Conservation (phyloP, 2,797 vertebrate genomes). For the Coregonus ussuriensis region DNA sequence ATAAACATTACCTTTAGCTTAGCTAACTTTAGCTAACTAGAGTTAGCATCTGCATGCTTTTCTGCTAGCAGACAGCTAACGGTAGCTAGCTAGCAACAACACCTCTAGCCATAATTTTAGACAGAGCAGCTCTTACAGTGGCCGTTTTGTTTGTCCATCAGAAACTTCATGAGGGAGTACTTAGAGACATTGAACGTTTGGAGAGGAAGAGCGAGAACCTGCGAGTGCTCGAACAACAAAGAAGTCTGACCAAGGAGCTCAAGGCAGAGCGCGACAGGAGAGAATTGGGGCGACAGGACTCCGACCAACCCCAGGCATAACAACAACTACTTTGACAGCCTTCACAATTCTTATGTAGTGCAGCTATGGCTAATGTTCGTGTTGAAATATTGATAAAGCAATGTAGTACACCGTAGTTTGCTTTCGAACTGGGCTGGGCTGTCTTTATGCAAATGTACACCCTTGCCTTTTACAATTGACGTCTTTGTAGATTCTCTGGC, state of each 20-base stretch:
- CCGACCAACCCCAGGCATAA: conserved; percentile 13
- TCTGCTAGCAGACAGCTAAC: neutral
- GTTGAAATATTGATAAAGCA: neutral
- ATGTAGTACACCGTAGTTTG: neutral
- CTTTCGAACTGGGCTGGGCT: neutral
- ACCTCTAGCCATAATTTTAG: neutral
- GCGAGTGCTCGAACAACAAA: conserved; percentile 85
- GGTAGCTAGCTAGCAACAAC: neutral
- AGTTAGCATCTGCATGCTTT: neutral
- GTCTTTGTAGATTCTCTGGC: neutral
- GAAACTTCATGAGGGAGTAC: conserved; percentile 86
- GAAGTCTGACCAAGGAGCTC: conserved; percentile 80
- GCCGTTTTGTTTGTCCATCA: conserved; percentile 53
- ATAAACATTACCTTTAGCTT: too few relatives aligned
- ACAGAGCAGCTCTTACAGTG: neutral
- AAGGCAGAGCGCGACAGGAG: conserved; percentile 73
- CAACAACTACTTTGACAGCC: too few relatives aligned
- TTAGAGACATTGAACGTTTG: conserved; percentile 85
- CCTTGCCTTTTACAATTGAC: neutral
- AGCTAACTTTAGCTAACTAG: too few relatives aligned
- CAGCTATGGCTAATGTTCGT: neutral
- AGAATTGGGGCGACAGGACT: conserved; percentile 53
- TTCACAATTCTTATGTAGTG: neutral
- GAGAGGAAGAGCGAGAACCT: conserved; percentile 86
- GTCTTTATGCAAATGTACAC: neutral